Evolutionary conservation across 2,797 vertebrate genomes (phyloP), one percentile per base, ranked within the genome.

Genomic region (Rhinoraja longicauda): DNA sequence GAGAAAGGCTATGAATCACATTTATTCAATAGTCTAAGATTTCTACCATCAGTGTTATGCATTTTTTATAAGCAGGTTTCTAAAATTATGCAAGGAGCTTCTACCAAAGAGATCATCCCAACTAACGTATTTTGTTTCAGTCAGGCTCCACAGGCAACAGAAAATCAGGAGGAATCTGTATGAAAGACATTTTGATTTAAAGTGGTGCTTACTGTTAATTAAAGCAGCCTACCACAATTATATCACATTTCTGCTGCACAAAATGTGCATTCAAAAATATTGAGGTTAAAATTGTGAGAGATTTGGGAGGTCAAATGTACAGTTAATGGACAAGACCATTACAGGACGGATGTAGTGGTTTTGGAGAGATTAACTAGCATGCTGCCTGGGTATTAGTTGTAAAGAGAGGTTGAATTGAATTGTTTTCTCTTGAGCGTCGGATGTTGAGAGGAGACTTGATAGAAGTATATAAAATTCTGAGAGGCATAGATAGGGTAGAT

Each of bases 1-100:
- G 84, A 67, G 84, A 88, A 86, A 88, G 36, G 64, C 32, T 67
- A 88, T 36, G 84, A 88, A 67, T 32, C 62, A 36, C 17, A 88
- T 36, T 67, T 67, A 19, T 67, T 88, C 62, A 67, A 67, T 62
- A 36, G 84, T 88, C n/a, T 88, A n/a, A 67, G 84, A 86, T 67
- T 88, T 88, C 21, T 32, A 32, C n/a, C 57, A 88, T 7, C 2
- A 2, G 57, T 62, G 81, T 84, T 84, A 62, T 86, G 82, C 15
- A 88, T 88, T 32, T 88, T 86, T 21, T 88, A 88, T 62, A 9
- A 67, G 6, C 84, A 88, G 32, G 2, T 62, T 84, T 59, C 70
- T 59, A 62, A 84, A 84, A 84, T 84, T 84, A n/a, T 84, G 24
- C 84, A 67, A 32, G 57, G 53, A 88, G 6, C 8, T 88, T 88